These are phyloP conservation scores for Drosophila anceps DNA, from an alignment of 2,888 invertebrate species.

Conservation along the genomic window DNA sequence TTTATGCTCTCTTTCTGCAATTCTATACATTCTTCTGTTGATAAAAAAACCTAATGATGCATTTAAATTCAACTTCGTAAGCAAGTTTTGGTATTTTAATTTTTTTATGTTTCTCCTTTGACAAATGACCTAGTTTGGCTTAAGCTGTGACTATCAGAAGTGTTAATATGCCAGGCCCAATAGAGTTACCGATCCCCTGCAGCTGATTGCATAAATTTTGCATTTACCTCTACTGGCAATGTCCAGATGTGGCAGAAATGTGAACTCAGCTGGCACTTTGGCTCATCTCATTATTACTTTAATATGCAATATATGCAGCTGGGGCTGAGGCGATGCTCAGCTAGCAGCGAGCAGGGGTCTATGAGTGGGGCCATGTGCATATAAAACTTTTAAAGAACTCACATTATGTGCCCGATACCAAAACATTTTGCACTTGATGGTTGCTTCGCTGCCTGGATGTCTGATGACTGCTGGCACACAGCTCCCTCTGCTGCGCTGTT, in stretches of 20 bases:
- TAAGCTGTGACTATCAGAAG: not conserved
- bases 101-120: too few species aligned
- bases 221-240: constrained; percentile 28
- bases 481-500: constrained; percentile 1
- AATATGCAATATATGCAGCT: constrained; percentile 50
- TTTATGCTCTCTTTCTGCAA: too few species aligned
- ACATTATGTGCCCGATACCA: constrained; percentile 66
- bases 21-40: not conserved
- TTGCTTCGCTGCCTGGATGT: constrained; percentile 37
- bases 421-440: constrained; percentile 68
- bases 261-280: constrained; percentile 51
- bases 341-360: not conserved
- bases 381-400: constrained; percentile 78
- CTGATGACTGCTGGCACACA: constrained; percentile 18
- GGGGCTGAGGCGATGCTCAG: constrained; percentile 1
- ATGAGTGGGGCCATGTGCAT: constrained; percentile 55
- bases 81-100: not conserved
- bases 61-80: not conserved
- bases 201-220: constrained; percentile 49
- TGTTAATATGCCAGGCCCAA: not conserved
- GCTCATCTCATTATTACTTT: constrained; percentile 63
- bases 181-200: constrained; percentile 10
- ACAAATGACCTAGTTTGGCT: constrained; percentile 9
- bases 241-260: constrained; percentile 46
- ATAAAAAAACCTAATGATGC: not conserved